A percentile compares a stretch with the other conserved stretches of the same genome.
Evolutionary conservation across 2,888 invertebrate genomes (phyloP).

Genomic region (Mythimna impura): DNA sequence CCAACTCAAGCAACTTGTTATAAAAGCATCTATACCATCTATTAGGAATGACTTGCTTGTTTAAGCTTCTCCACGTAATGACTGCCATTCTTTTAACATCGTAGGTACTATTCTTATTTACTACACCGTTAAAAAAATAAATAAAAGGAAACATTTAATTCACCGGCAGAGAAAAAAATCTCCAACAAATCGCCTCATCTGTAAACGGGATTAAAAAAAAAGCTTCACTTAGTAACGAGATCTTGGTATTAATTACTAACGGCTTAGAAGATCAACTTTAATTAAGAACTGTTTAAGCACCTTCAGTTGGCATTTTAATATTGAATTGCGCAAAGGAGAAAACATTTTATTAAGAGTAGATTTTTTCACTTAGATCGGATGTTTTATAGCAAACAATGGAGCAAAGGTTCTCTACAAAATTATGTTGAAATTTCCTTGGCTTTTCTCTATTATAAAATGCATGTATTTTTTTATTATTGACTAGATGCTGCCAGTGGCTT

Average conservation of each 20-base stretch:
- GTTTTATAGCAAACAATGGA: neutral
- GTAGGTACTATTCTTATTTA: too few species aligned
- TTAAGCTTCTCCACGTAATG: too few species aligned
- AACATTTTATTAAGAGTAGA: neutral
- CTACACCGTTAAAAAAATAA: conserved; percentile 3
- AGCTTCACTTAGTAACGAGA: conserved; percentile 65
- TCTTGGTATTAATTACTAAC: conserved; percentile 66
- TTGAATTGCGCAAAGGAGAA: neutral
- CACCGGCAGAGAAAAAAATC: conserved; percentile 15
- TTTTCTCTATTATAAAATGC: too few species aligned
- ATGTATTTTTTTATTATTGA: too few species aligned
- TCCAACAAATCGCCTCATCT: conserved; percentile 49
- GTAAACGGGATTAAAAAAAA: conserved; percentile 57
- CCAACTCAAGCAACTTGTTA: too few species aligned
- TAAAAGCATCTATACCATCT: too few species aligned
- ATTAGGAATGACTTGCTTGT: too few species aligned
- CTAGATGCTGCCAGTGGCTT: too few species aligned
- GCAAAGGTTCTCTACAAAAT: neutral
- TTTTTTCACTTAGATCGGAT: neutral
- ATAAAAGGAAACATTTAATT: conserved; percentile 3
- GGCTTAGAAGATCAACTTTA: conserved; percentile 58
- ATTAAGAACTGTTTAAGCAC: conserved; percentile 28
- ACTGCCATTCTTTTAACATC: too few species aligned
- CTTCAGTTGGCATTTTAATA: conserved; percentile 10
- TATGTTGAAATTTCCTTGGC: too few species aligned